Percentiles rank a stretch among this genome's conserved stretches.
Conservation (phyloP, 2,113 vertebrate species). For the Eonycteris spelaea region DNA sequence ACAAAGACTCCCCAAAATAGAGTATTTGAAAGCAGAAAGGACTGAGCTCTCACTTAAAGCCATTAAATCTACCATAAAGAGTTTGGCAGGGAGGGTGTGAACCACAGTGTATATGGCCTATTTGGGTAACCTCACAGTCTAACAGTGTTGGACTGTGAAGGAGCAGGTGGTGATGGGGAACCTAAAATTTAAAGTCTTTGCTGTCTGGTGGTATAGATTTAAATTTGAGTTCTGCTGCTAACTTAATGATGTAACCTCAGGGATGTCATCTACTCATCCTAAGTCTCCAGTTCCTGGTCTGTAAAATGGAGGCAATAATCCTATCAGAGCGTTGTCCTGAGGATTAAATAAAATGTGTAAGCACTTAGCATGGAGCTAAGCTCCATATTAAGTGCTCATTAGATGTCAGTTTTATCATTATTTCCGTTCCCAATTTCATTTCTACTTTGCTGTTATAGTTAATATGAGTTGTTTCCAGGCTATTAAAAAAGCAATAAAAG, state of each 20-base stretch:
- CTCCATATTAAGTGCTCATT: conserved; percentile 36
- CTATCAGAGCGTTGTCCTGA: conserved; percentile 22
- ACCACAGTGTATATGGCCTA: rapidly evolving
- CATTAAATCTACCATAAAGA: background rate
- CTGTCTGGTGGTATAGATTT: background rate
- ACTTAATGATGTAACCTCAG: background rate
- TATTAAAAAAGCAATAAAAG: conserved; percentile 60
- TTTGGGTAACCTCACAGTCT: background rate
- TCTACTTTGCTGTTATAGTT: conserved; percentile 42
- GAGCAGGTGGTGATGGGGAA: background rate
- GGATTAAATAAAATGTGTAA: conserved; percentile 37
- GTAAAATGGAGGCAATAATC: conserved; percentile 25
- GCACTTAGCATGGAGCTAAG: background rate
- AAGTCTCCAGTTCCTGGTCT: background rate
- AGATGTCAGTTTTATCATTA: conserved; percentile 35
- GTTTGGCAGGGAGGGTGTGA: background rate
- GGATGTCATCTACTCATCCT: background rate
- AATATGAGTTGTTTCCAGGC: conserved; percentile 39
- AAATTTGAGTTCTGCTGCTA: background rate
- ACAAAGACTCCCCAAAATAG: background rate
- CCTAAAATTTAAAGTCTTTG: background rate
- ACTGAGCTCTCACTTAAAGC: background rate
- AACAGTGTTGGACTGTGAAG: background rate
- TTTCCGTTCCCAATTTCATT: conserved; percentile 50
- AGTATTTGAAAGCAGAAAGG: background rate